Base-by-base conservation (phyloP, 2,888 invertebrate genomes). In the Thereva unica region DNA sequence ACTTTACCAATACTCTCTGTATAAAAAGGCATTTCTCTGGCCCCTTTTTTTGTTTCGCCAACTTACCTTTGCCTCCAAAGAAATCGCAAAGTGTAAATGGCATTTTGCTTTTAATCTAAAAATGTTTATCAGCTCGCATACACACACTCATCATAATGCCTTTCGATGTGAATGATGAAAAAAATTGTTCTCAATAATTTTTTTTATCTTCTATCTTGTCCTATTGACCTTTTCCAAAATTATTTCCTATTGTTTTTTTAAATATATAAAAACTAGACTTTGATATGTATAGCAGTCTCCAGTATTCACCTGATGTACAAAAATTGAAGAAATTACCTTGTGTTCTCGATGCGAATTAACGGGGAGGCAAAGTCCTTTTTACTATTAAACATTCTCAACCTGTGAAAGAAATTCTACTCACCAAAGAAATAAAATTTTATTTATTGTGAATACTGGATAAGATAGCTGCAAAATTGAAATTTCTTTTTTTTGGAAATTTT, bases 81-180 rank as follows among this genome's bases (percentile, higher is more conserved):
- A 41, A 42, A 57, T 34, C 64, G 66, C 66, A 68, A 68, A 66
- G 68, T 47, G 66, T 68, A 68, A 66, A 63, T 66, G 66, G 64
- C 64, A 56, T 12, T 59, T 47, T 45, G 49, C 59, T 49, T 49
- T 38, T 10, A 59, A 41, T 55, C 40, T 55, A 23, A 23, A 23
- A 41, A 40, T 7, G 10, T 47, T 37, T 34, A 59, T 44, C 47
- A 59, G 38, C 38, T 9, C 37, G 7, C 49, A 59, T 63, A 66
- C 64, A 67, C 64, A 69, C 67, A 69, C 69, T 67, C 52, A 63
- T 68, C 53, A 69, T 69, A 69, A 69, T 69, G 69, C 69, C 69
- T 69, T 61, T 47, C 10, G 42, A 35, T 47, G 38, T 42, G 40
- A 37, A 40, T 40, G 50, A 56, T 64, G 38, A 64, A 50, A 54